These are phyloP conservation scores for Allacma fusca DNA, from an alignment of 2,888 invertebrate genomes.

Conservation along the genomic window DNA sequence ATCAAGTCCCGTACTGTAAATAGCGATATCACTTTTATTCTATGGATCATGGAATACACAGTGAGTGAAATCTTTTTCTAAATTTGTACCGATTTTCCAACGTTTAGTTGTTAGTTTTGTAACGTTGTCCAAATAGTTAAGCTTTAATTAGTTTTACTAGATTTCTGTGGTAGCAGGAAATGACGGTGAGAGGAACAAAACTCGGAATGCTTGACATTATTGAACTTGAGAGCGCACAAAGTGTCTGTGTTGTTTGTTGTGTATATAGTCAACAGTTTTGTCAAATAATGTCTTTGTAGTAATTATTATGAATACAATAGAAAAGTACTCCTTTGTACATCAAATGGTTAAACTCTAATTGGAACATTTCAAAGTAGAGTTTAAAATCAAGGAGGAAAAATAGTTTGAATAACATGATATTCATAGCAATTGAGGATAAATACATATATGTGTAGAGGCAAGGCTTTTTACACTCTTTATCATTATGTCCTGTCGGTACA, in stretches of 20 bases:
- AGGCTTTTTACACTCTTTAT: not conserved
- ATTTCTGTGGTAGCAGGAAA: not conserved
- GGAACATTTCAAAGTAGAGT: not conserved
- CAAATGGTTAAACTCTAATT: too few species aligned
- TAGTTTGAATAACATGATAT: not conserved
- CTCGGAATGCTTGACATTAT: not conserved
- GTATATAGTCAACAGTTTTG: not conserved
- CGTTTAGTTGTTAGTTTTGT: not conserved
- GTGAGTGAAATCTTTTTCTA: not conserved
- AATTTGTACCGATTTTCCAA: constrained; percentile 12
- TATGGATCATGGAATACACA: not conserved
- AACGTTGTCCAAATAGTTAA: not conserved
- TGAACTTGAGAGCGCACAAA: constrained; percentile 34
- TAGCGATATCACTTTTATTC: too few species aligned
- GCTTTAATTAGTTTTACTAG: not conserved
- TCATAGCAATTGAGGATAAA: too few species aligned
- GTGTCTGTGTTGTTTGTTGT: constrained; percentile 31
- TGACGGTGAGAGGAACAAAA: not conserved
- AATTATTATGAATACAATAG: too few species aligned
- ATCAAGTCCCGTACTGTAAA: too few species aligned
- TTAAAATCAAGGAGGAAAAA: not conserved
- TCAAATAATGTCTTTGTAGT: not conserved
- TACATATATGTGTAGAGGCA: too few species aligned
- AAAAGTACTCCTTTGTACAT: too few species aligned
- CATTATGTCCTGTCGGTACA: constrained; percentile 11